phyloP scores from a whole-genome alignment of 2,888 invertebrate genomes.

The Chirona hameri region DNA sequence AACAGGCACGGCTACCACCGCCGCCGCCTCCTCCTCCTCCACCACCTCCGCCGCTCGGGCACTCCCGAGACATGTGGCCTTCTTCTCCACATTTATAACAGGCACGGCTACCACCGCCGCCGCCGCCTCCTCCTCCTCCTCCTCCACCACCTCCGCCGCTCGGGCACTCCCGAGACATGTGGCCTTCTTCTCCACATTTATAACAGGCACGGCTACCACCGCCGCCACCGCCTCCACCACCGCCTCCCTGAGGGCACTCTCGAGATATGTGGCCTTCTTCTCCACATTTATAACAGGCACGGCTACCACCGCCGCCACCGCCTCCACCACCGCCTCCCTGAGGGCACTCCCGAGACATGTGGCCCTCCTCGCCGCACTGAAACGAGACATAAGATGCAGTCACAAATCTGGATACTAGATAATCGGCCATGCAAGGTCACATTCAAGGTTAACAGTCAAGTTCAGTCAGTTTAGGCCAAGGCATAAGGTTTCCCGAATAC shows the following conservation, averaged over 20 bases:
- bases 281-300: constrained; percentile 31
- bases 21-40: constrained; percentile 30
- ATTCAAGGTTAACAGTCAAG: too few species aligned
- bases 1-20: constrained; percentile 29
- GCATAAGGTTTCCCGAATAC: too few species aligned
- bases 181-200: constrained; percentile 38
- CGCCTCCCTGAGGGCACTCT: constrained; percentile 35
- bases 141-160: background rate
- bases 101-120: background rate
- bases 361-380: background rate
- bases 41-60: constrained; percentile 30
- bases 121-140: too few species aligned
- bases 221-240: background rate
- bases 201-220: constrained; percentile 33
- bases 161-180: constrained; percentile 35
- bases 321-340: background rate
- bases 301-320: constrained; percentile 27
- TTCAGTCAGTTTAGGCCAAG: too few species aligned
- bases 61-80: constrained; percentile 36
- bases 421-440: too few species aligned
- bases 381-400: background rate
- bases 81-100: constrained; percentile 37
- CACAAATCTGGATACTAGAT: too few species aligned
- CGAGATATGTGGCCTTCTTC: constrained; percentile 37
- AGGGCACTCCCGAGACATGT: background rate